phyloP scores from a whole-genome alignment of 2,113 vertebrate genomes.

The Heloderma charlesbogerti region DNA sequence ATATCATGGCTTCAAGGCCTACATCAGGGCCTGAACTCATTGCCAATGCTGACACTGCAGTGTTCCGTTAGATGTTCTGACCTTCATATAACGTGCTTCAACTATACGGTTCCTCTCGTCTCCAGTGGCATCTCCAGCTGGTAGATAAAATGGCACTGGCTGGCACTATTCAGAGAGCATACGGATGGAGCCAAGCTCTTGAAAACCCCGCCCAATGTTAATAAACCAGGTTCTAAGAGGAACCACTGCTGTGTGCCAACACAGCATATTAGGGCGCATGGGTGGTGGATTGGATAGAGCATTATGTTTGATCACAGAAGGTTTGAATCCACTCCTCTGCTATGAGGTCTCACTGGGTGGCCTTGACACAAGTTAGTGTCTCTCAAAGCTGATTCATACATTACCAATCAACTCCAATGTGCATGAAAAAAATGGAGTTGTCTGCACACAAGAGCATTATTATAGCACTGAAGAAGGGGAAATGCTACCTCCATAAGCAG shows the following conservation, averaged over 20 bases:
- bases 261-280: conserved; percentile 35
- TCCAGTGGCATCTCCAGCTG: conserved; percentile 68
- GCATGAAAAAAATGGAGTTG: not conserved
- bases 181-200: conserved; percentile 50
- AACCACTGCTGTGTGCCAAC: conserved; percentile 49
- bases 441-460: not conserved
- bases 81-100: conserved; percentile 73
- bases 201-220: conserved; percentile 37
- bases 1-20: conserved; percentile 69
- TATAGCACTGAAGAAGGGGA: not conserved
- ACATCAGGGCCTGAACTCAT: conserved; percentile 62
- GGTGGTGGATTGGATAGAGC: not conserved
- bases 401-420: not conserved
- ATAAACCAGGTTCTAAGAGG: conserved; percentile 56
- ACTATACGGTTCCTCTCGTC: conserved; percentile 55
- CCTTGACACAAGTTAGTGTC: not conserved
- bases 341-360: not conserved
- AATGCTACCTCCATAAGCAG: not conserved
- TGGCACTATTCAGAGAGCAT: conserved; percentile 63
- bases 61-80: conserved; percentile 62
- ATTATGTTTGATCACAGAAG: conserved; percentile 39
- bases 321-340: not conserved
- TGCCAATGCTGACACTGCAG: conserved; percentile 73
- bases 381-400: conserved; percentile 2
- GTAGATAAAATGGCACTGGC: conserved; percentile 63